These are phyloP conservation scores for Elegia similella DNA, from an alignment of 2,888 invertebrate species.

Conservation along the genomic window DNA sequence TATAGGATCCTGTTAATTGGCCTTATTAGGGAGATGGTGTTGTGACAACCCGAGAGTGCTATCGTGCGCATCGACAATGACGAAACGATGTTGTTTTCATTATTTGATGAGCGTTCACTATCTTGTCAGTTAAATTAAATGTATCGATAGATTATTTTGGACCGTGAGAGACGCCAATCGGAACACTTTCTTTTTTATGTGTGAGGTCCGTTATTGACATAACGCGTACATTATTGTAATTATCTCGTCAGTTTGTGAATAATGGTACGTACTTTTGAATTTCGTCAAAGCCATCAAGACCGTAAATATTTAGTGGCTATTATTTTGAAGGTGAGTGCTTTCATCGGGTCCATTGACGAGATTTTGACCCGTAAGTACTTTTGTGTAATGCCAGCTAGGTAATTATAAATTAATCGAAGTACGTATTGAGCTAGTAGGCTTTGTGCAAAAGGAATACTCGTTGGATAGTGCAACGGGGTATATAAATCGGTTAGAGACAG, in stretches of 20 bases:
- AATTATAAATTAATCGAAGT: slow-evolving; percentile 33
- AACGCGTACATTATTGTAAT: slow-evolving; percentile 56
- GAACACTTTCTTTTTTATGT: slow-evolving; percentile 67
- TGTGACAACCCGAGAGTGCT: slow-evolving; percentile 80
- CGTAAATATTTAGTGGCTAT: slow-evolving; percentile 29
- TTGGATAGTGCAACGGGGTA: slow-evolving; percentile 49
- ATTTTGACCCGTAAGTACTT: slow-evolving; percentile 35
- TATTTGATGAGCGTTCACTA: slow-evolving; percentile 81
- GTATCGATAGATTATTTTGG: slow-evolving; percentile 79
- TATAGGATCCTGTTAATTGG: slow-evolving; percentile 75
- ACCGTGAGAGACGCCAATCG: slow-evolving; percentile 74
- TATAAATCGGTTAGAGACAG: slow-evolving; percentile 63
- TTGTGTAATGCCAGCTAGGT: slow-evolving; percentile 30
- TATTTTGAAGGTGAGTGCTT: slow-evolving; percentile 33
- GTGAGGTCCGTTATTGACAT: slow-evolving; percentile 68
- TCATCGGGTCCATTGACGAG: slow-evolving; percentile 35
- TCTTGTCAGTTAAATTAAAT: slow-evolving; percentile 81
- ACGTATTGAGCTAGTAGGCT: slow-evolving; percentile 31
- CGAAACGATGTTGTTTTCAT: slow-evolving; percentile 82
- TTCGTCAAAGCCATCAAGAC: slow-evolving; percentile 32
- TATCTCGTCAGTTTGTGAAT: slow-evolving; percentile 50
- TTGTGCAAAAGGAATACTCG: slow-evolving; percentile 44
- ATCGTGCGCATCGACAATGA: slow-evolving; percentile 81
- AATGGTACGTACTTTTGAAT: slow-evolving; percentile 35
- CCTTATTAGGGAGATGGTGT: slow-evolving; percentile 80